Conservation (phyloP, 1,140 invertebrate species). For the Ceratoteleas bidentatus region DNA sequence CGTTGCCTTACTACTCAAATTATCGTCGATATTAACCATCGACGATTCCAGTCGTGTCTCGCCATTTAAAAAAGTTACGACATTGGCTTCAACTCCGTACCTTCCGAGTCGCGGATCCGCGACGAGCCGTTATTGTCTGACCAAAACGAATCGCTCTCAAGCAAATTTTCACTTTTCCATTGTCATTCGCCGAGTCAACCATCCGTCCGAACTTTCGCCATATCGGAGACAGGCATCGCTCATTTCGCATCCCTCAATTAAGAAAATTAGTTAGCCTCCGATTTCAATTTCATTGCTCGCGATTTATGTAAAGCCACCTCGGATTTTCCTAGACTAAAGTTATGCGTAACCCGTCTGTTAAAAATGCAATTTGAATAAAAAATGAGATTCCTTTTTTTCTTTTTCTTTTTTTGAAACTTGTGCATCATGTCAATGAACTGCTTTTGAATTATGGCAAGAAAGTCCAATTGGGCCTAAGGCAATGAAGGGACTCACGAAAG, state of each 20-base stretch:
- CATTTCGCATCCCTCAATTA: conserved; percentile 23
- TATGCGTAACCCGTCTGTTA: too few species aligned
- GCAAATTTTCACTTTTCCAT: conserved; percentile 73
- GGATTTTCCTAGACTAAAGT: too few species aligned
- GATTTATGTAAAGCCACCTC: too few species aligned
- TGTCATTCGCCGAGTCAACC: conserved; percentile 61
- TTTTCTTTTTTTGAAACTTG: conserved; percentile 4
- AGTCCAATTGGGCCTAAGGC: conserved; percentile 51
- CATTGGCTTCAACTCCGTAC: too few species aligned
- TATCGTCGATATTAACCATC: too few species aligned
- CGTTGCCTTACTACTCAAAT: conserved; percentile 15
- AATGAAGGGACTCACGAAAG: conserved; percentile 49
- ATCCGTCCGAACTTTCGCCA: conserved; percentile 51
- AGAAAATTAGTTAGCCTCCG: conserved; percentile 15
- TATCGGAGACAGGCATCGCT: conserved; percentile 22
- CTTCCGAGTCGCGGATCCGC: conserved; percentile 11
- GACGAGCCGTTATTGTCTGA: conserved; percentile 23
- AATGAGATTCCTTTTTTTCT: conserved; percentile 1
- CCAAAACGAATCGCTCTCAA: conserved; percentile 34
- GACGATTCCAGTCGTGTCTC: too few species aligned
- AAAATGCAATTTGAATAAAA: conserved; percentile 25
- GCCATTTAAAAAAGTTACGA: too few species aligned
- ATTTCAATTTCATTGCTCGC: too few species aligned
- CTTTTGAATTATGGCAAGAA: conserved; percentile 51
- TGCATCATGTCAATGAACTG: conserved; percentile 16